Percentiles rank a stretch among this genome's conserved stretches.
These are phyloP conservation scores for Physeter macrocephalus DNA, from an alignment of 2,113 vertebrate species.

Conservation along the genomic window DNA sequence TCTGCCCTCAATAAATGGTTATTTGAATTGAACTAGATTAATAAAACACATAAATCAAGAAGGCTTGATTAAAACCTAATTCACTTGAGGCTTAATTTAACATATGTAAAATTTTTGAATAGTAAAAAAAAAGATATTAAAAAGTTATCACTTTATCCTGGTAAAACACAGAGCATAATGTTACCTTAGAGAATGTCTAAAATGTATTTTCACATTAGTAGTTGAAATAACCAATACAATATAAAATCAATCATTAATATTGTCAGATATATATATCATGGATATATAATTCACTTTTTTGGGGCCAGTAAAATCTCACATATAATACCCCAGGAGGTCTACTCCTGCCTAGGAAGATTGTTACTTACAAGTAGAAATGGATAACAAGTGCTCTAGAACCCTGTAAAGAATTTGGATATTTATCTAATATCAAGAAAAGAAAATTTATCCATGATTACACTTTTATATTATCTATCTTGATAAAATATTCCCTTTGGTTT, in stretches of 20 bases:
- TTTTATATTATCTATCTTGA: background rate
- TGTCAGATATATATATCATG: background rate
- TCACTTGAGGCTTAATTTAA: background rate
- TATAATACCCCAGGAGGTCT: background rate
- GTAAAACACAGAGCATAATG: background rate
- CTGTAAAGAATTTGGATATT: background rate
- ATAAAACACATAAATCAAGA: background rate
- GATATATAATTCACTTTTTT: background rate
- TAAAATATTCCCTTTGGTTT: background rate
- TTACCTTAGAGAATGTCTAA: background rate
- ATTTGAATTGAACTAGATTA: constrained; percentile 1
- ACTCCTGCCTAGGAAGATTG: background rate
- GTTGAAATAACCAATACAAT: background rate
- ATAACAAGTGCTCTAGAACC: background rate
- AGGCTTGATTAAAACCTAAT: background rate
- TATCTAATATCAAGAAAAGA: background rate
- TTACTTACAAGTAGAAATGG: background rate
- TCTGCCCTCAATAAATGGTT: background rate
- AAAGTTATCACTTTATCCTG: background rate
- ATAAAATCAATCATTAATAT: background rate
- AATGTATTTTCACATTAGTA: background rate
- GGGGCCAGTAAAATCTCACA: background rate
- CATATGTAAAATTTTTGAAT: background rate
- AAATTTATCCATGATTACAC: background rate
- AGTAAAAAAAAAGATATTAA: background rate